phyloP scores from a whole-genome alignment of 2,888 invertebrate species.

The Drosophila mimetica region DNA sequence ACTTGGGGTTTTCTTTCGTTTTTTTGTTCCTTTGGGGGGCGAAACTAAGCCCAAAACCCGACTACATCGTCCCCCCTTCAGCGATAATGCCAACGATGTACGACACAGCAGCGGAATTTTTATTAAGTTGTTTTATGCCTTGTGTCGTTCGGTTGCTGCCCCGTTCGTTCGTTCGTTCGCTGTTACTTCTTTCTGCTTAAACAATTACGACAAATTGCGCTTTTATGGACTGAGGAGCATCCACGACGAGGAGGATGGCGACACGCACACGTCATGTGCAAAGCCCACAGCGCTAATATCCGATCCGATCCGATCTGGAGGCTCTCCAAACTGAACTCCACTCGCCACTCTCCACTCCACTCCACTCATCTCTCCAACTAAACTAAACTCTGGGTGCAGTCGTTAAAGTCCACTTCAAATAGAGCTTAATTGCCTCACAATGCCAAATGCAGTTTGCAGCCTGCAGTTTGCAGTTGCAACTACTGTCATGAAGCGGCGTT shows the following conservation, averaged over 20 bases:
- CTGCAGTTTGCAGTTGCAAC: constrained; percentile 48
- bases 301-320: constrained; percentile 40
- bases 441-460: constrained; percentile 62
- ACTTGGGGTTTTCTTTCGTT: no score
- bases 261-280: constrained; percentile 60
- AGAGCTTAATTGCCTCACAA: constrained; percentile 66
- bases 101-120: constrained; percentile 78
- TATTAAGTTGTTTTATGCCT: constrained; percentile 81
- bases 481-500: constrained; percentile 54
- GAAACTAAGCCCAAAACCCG: constrained; percentile 17
- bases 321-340: constrained; percentile 16
- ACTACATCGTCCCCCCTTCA: neutral
- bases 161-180: constrained; percentile 33
- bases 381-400: constrained; percentile 47
- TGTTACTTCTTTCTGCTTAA: constrained; percentile 79
- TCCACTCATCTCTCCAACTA: constrained; percentile 4
- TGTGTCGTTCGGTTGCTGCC: constrained; percentile 51
- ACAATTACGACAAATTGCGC: constrained; percentile 82
- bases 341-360: constrained; percentile 11
- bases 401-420: constrained; percentile 46
- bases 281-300: constrained; percentile 64
- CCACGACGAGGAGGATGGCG: constrained; percentile 16
- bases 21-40: no score
- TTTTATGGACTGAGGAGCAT: constrained; percentile 71
- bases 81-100: constrained; percentile 59